These are phyloP conservation scores for Clytia hemisphaerica DNA, from an alignment of 30 jellyfish, hydroid and myxozoan species.

Conservation along the genomic window DNA sequence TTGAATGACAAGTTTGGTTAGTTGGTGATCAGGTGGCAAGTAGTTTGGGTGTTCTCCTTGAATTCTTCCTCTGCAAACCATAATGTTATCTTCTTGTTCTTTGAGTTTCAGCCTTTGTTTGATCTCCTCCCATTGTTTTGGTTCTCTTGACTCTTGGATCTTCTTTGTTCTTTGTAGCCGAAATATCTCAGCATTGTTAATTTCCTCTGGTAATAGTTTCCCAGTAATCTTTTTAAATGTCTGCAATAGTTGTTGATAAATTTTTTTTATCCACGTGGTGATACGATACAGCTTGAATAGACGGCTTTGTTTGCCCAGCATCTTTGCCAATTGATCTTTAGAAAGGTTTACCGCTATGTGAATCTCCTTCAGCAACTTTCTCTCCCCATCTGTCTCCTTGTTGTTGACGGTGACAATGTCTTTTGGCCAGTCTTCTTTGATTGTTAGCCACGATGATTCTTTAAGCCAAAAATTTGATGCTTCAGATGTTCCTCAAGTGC, in stretches of 20 bases:
- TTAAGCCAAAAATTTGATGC: constrained; percentile 16
- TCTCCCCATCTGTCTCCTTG: constrained; percentile 24
- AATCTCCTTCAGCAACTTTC: constrained; percentile 27
- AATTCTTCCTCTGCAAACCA: constrained; percentile 30
- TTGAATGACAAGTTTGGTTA: constrained; percentile 10
- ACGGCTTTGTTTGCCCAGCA: constrained; percentile 5
- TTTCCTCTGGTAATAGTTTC: no score
- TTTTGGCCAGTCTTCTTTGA: constrained; percentile 12
- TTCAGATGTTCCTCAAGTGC: constrained; percentile 23
- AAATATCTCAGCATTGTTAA: no score
- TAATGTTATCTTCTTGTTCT: constrained; percentile 3
- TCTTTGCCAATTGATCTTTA: background rate
- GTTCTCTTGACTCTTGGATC: no score
- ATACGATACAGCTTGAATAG: no score
- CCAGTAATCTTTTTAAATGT: no score
- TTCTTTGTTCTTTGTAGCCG: no score
- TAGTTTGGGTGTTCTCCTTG: constrained; percentile 32
- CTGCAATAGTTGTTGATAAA: no score
- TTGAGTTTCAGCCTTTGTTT: constrained; percentile 21
- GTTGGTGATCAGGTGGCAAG: background rate
- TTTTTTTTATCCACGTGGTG: no score
- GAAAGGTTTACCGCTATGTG: no score
- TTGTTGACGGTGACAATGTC: constrained; percentile 18
- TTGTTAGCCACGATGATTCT: constrained; percentile 38
- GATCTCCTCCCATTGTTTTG: constrained; percentile 11